These are phyloP conservation scores for Laterallus jamaicensis DNA, from an alignment of 2,113 vertebrate species.

Conservation along the genomic window DNA sequence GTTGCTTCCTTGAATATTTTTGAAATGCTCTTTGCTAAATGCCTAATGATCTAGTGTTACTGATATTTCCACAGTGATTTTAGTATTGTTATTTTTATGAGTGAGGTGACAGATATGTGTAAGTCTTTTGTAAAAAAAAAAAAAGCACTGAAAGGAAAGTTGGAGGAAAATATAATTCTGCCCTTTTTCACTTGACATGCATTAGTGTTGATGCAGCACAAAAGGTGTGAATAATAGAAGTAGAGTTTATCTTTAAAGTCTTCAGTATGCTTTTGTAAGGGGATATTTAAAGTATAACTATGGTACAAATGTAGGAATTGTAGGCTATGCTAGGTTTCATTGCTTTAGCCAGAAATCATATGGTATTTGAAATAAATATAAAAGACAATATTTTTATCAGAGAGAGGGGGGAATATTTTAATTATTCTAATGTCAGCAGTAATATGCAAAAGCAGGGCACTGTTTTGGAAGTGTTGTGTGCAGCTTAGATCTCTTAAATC, in stretches of 20 bases:
- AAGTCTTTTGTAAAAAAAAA: background rate
- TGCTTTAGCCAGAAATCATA: background rate
- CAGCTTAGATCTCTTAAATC: background rate
- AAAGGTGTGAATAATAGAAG: background rate
- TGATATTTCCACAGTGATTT: background rate
- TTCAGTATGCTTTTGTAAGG: background rate
- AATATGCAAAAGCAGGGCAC: background rate
- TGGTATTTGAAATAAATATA: background rate
- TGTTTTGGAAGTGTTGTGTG: background rate
- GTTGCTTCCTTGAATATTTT: background rate
- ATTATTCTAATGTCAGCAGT: background rate
- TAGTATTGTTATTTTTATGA: background rate
- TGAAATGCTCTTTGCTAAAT: background rate
- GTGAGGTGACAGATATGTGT: background rate
- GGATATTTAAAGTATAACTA: background rate
- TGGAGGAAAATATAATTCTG: background rate
- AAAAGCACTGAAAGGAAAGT: background rate
- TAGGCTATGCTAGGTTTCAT: background rate
- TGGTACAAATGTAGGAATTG: background rate
- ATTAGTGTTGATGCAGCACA: background rate
- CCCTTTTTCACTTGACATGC: rapidly evolving
- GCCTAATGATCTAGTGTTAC: background rate
- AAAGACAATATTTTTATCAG: background rate
- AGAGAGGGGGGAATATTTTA: background rate
- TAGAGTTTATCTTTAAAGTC: background rate